Base-by-base conservation (phyloP, 37 sponge, comb jelly and placozoan species). In the Chondrilla cf. caribensis region DNA sequence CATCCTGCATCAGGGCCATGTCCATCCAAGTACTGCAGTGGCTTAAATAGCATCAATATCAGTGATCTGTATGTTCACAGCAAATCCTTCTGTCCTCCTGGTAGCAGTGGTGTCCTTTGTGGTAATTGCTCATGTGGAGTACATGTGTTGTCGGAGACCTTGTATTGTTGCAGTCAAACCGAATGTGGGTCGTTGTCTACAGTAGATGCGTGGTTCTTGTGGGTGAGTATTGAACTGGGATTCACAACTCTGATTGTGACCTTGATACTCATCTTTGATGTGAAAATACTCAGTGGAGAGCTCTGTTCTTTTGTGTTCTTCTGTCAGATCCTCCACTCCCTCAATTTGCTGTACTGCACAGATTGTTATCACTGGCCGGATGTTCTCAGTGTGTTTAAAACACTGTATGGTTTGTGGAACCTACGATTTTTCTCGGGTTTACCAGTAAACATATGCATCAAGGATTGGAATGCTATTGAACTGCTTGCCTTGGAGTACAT, bases 401-500 rank as follows among this genome's bases (percentile, higher is more conserved):
- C 7, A 29, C 4, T 29, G 15, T 67, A 67, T 67, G 68, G 33
- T 1, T 1, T 67, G 31, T 67, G 68, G 68, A 67, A 33, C 29
- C 33, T 67, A 17, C 29, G 68, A 17, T 3, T 67, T 4, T 33
- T 28, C 35, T 67, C 35, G 26, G 33, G 17, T 29, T 6, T 67
- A 29, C 68, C 68, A 1, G 1, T 6, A 1, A 29, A 26, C 29
- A 29, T 84, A 43, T 90, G 90, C 38, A 42, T 86, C 54, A 47
- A 62, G 0, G 5, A 83, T 7, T 62, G 82, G 9, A 65, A 59
- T 36, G 44, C 81, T 6, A 25, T 87, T 28, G 42, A 62, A 28
- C 37, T 82, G 17, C 54, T 82, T 0, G 60, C 83, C 18, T 15
- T 79, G 65, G 65, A 83, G 6, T 86, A 87, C 58, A 0, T 86